These are phyloP conservation scores for Tinea trinotella DNA, from an alignment of 2,888 invertebrate species.

Conservation along the genomic window DNA sequence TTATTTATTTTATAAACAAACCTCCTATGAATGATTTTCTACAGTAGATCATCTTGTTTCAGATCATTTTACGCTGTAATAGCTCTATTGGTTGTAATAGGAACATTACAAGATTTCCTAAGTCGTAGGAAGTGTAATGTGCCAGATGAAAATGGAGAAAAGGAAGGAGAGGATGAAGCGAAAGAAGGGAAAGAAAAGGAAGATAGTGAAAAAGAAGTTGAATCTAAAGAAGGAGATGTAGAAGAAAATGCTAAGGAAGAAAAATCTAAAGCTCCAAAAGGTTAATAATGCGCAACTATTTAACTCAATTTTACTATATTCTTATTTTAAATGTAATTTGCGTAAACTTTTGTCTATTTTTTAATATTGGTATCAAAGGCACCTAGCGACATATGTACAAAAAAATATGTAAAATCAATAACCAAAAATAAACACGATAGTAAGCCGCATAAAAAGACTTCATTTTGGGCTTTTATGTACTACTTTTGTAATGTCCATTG, in stretches of 20 bases:
- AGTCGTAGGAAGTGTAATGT: constrained; percentile 30
- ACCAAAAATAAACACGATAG: too few relatives aligned
- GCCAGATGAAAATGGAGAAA: constrained; percentile 29
- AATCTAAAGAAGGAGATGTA: constrained; percentile 17
- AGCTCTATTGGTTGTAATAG: constrained; percentile 49
- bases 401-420: too few relatives aligned
- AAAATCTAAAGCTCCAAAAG: neutral
- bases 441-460: too few relatives aligned
- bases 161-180: constrained; percentile 28
- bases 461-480: too few relatives aligned
- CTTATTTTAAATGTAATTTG: too few relatives aligned
- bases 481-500: too few relatives aligned
- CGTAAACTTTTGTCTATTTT: neutral
- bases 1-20: too few relatives aligned
- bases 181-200: constrained; percentile 25
- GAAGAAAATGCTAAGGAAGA: neutral
- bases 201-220: constrained; percentile 30
- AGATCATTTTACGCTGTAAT: constrained; percentile 58
- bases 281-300: neutral
- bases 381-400: too few relatives aligned
- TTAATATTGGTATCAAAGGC: neutral
- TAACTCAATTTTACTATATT: neutral
- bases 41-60: constrained; percentile 26
- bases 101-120: constrained; percentile 58
- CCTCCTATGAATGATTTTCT: too few relatives aligned